Evolutionary conservation across 1,140 invertebrate genomes (phyloP).

Genomic region (Drosophila aff.): DNA sequence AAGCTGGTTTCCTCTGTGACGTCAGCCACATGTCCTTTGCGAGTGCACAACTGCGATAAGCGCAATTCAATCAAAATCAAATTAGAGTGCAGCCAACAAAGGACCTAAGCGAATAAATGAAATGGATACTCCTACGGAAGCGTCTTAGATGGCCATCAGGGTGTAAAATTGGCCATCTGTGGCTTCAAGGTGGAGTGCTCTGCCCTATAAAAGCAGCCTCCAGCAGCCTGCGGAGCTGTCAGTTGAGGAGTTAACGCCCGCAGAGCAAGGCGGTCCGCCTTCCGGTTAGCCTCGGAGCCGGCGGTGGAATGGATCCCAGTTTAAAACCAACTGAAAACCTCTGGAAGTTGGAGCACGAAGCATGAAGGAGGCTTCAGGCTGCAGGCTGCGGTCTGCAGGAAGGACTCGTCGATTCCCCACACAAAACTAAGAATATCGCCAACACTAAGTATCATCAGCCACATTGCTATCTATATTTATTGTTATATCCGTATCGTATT

Average conservation of each 20-base stretch:
- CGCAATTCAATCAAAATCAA: slow-evolving; percentile 76
- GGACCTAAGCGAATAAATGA: slow-evolving; percentile 40
- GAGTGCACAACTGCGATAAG: slow-evolving; percentile 81
- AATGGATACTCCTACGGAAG: slow-evolving; percentile 6
- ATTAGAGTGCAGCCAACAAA: slow-evolving; percentile 74
- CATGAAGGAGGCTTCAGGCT: no score
- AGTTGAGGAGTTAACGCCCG: slow-evolving; percentile 21
- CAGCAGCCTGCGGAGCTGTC: slow-evolving; percentile 21
- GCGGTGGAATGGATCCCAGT: neutral
- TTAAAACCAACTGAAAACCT: neutral
- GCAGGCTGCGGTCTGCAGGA: neutral
- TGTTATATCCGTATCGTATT: slow-evolving; percentile 22
- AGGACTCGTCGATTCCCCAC: neutral
- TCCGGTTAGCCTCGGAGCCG: slow-evolving; percentile 37
- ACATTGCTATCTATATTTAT: slow-evolving; percentile 5
- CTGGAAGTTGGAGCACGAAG: neutral
- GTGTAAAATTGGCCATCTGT: slow-evolving; percentile 67
- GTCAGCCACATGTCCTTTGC: slow-evolving; percentile 36
- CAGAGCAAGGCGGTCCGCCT: neutral
- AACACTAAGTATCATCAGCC: slow-evolving; percentile 22
- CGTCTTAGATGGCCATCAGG: slow-evolving; percentile 59
- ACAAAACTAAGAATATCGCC: slow-evolving; percentile 24
- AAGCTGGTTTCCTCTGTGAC: slow-evolving; percentile 31
- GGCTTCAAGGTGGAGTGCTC: slow-evolving; percentile 9
- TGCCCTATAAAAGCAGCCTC: slow-evolving; percentile 56